Base-by-base conservation (phyloP, 2,113 vertebrate species). In the Petrocephalus microphthalmus region DNA sequence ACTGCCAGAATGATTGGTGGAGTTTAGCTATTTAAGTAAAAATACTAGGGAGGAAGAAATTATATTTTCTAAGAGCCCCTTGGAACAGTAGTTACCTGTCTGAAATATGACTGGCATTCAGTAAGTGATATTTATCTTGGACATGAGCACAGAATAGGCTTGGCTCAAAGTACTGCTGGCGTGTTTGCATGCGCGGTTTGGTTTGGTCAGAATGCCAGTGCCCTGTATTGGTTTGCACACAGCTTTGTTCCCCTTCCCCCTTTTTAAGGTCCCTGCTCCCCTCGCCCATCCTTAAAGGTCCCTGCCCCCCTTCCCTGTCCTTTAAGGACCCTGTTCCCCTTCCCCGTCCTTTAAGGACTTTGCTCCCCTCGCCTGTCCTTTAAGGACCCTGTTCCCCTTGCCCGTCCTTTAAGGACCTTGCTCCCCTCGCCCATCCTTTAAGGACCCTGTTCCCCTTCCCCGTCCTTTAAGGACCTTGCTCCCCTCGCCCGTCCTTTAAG, bases 11-110 rank as follows among this genome's bases (percentile, higher is more conserved):
- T 25, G 57, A 64, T 64, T 10, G 15, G 67, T 5, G 29, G 29
- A 33, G 13, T 71, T 71, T 71, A 71, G 67, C 57, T 64, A n/a
- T 64, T 3, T 10, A 25, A 25, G 57, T 64, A 8, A 22, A 64
- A 64, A 64, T 64, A 64, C 22, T 64, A 93, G 89, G 92, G 85
- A 92, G 19, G 89, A 87, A 86, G 13, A 56, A 42, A 64, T 25
- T 8, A 64, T 64, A 64, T 64, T 64, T n/a, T n/a, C 22, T 2
- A 25, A 22, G 22, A 60, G 57, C 57, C 22, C 22, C n/a, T 64
- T 71, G 67, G 29, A 71, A 71, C 67, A 71, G 25, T 37, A 37
- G 67, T 13, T 37, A 71, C 11, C 29, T 71, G 67, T 15, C 67
- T 71, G 29, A 71, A 29, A 71, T 71, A 71, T 33, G 22, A 71